These are phyloP conservation scores for Crotophaga sulcirostris DNA, from an alignment of 2,113 vertebrate species.

Conservation along the genomic window DNA sequence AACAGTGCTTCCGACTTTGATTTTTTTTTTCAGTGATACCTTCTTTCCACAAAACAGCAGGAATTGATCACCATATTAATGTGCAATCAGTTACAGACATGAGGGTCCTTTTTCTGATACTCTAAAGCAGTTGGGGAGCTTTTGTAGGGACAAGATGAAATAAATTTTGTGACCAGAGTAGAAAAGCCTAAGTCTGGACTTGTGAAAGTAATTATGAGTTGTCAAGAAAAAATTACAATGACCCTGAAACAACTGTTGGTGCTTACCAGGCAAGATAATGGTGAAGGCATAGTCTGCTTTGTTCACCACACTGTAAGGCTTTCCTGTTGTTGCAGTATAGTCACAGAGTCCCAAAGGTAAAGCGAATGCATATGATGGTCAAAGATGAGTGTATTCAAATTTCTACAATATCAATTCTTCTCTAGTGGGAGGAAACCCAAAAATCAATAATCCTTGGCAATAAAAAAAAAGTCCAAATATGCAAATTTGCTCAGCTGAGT, in stretches of 20 bases:
- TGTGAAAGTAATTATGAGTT: background rate
- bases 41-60: background rate
- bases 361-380: background rate
- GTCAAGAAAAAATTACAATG: background rate
- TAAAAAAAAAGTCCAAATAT: background rate
- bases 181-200: background rate
- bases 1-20: background rate
- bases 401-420: background rate
- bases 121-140: background rate
- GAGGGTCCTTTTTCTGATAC: background rate
- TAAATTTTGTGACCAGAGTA: rapidly evolving
- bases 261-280: background rate
- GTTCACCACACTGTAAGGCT: background rate
- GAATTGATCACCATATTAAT: background rate
- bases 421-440: background rate
- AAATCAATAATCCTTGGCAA: background rate
- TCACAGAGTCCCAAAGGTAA: background rate
- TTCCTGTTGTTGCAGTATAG: background rate
- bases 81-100: rapidly evolving
- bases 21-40: rapidly evolving
- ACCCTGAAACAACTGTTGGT: background rate
- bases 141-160: background rate
- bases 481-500: background rate
- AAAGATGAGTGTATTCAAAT: background rate
- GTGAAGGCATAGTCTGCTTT: background rate